phyloP scores from a whole-genome alignment of 2,888 invertebrate species.

The Rhopalosiphum nymphaeae region DNA sequence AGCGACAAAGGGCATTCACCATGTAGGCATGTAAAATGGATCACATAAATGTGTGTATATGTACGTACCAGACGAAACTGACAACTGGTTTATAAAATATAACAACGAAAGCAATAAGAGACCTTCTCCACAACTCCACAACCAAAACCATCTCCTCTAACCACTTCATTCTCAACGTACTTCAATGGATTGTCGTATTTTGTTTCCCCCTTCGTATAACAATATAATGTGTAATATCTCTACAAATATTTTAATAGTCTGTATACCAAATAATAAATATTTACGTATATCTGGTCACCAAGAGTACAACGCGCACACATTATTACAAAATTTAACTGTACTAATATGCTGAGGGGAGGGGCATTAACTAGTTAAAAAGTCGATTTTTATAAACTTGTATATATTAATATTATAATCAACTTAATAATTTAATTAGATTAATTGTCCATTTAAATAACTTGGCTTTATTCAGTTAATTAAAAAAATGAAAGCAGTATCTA shows the following conservation, averaged over 20 bases:
- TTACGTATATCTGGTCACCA: not conserved
- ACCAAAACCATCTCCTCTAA: not conserved
- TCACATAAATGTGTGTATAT: not conserved
- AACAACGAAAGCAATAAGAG: not conserved
- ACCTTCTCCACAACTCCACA: not conserved
- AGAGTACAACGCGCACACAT: not conserved
- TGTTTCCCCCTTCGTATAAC: not conserved
- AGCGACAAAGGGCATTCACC: not conserved
- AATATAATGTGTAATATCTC: not conserved
- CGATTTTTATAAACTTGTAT: not conserved
- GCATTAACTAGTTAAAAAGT: not conserved
- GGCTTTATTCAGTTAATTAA: not conserved
- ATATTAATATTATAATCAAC: not conserved
- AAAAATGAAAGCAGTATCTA: not conserved
- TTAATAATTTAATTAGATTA: not conserved
- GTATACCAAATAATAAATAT: not conserved
- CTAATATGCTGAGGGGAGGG: not conserved
- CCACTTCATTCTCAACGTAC: not conserved
- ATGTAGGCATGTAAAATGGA: slow-evolving; percentile 4
- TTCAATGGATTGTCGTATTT: not conserved
- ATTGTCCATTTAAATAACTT: not conserved
- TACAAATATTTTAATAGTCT: not conserved
- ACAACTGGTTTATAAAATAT: slow-evolving; percentile 32
- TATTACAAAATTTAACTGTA: not conserved
- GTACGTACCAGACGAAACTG: slow-evolving; percentile 17